These are phyloP conservation scores for Anoura caudifer DNA, from an alignment of 2,113 vertebrate genomes.

Conservation along the genomic window DNA sequence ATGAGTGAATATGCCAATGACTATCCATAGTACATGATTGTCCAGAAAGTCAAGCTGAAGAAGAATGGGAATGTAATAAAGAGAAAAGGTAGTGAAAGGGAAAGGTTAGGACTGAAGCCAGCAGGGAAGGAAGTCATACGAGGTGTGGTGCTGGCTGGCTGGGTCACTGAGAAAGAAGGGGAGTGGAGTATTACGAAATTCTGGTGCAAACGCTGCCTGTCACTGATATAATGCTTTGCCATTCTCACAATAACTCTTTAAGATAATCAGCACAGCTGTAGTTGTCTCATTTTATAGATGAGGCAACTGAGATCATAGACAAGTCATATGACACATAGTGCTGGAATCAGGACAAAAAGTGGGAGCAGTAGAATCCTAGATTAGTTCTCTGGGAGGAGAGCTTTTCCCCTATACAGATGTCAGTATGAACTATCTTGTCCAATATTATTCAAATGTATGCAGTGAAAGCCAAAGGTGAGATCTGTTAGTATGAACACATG, in stretches of 20 bases:
- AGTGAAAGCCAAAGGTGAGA: background rate
- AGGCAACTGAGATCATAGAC: background rate
- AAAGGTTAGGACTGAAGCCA: background rate
- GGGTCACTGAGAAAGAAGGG: background rate
- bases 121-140: background rate
- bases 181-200: background rate
- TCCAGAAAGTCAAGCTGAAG: background rate
- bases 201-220: background rate
- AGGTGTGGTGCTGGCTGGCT: background rate
- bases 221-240: background rate
- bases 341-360: background rate
- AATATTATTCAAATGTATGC: background rate
- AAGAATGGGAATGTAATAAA: background rate
- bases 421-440: background rate
- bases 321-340: background rate
- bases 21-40: background rate
- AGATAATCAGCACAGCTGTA: background rate
- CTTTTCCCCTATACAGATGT: background rate
- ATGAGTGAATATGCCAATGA: background rate
- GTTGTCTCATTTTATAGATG: background rate
- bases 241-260: slow-evolving; percentile 6
- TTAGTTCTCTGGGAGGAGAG: background rate
- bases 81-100: background rate
- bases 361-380: background rate
- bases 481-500: background rate